Base-by-base conservation (phyloP, 1,140 invertebrate species). In the Drosophila obscura region DNA sequence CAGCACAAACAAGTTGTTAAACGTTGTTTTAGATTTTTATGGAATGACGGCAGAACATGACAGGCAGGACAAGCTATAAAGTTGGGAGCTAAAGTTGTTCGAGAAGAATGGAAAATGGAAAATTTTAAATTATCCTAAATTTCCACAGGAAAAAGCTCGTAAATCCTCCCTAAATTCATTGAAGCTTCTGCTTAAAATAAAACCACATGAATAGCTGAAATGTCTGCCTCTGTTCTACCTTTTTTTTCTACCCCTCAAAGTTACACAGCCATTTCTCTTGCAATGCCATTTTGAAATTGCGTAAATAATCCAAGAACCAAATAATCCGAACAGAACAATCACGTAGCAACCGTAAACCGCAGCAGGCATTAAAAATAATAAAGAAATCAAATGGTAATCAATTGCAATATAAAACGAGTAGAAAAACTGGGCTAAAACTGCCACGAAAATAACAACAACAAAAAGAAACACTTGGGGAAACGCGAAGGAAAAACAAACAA, bases 331-430 rank as follows among this genome's bases (percentile, higher is more conserved):
- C 9, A 31, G 15, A 16, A 44, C 35, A 68, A 69, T 69, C 66
- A 69, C 66, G 52, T 50, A 69, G 35, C 22, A 39, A 49, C 41
- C 52, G 51, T 69, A 71, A 71, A 68, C 50, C 51, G 19, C 35
- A 55, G 15, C 35, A 28, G 48, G 45, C 65, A 71, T 71, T 71
- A 71, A 71, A 71, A 71, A 71, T 69, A 71, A 71, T 71, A 71
- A 71, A 71, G 45, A 69, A 69, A 69, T 69, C 65, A 69, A 69
- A 57, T 69, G 52, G 51, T 26, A 69, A 69, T 69, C 66, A 71
- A 69, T 69, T 71, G 67, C 26, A 52, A 15, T n/a, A 69, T 58
- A 71, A 71, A 69, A 45, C 45, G 52, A 15, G 11, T 26, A n/a
- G 24, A n/a, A 43, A 67, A 26, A 24, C 62, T 13, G 5, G 16